A percentile compares a stretch with the other conserved stretches of the same genome.
These are phyloP conservation scores for Mirounga angustirostris DNA, from an alignment of 2,113 vertebrate genomes.

Conservation along the genomic window DNA sequence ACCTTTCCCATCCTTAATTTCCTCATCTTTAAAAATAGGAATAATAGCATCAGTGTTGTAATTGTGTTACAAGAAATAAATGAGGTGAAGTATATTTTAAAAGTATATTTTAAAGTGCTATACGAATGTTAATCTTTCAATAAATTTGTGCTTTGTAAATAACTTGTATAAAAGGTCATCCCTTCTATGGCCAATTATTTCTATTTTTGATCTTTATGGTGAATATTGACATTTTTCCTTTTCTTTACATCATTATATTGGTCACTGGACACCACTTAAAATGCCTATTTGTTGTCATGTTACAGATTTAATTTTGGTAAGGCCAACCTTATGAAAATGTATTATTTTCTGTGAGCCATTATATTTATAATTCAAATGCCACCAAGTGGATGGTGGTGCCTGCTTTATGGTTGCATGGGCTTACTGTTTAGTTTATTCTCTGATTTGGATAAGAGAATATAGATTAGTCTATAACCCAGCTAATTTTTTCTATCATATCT, in stretches of 20 bases:
- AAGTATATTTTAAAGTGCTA: neutral
- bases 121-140: slow-evolving; percentile 41
- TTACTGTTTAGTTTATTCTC: slow-evolving; percentile 12
- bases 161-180: neutral
- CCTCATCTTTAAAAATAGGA: neutral
- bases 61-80: slow-evolving; percentile 28
- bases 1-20: neutral
- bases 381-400: neutral
- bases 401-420: neutral
- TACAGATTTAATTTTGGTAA: slow-evolving; percentile 23
- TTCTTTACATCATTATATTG: neutral
- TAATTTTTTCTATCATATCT: slow-evolving; percentile 15
- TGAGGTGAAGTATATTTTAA: neutral
- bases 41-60: neutral
- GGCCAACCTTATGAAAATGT: slow-evolving; percentile 4
- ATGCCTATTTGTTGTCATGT: neutral
- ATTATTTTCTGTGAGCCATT: slow-evolving; percentile 27
- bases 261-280: neutral
- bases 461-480: neutral
- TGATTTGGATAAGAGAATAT: neutral
- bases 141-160: neutral
- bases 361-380: slow-evolving; percentile 13
- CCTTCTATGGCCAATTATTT: neutral
- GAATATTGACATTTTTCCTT: neutral
- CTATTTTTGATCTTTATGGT: slow-evolving; percentile 36